Base-by-base conservation (phyloP, 2,888 invertebrate genomes). In the Drosophila setosimentum region DNA sequence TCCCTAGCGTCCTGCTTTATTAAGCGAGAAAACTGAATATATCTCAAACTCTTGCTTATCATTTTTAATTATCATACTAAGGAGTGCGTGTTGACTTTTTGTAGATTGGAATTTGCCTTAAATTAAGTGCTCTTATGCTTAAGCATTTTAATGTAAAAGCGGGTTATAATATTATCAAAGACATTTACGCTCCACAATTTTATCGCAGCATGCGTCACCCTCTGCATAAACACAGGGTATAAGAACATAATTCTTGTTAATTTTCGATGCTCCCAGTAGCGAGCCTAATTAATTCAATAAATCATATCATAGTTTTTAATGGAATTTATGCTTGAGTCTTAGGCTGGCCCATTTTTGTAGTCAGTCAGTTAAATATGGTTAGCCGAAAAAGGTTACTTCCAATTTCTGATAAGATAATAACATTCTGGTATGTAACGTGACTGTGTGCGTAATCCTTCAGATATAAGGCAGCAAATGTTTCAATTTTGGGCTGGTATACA, bases 371-470 rank as follows among this genome's bases (percentile, higher is more conserved):
- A 11, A 18, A 8, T 58, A 45, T 61, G 37, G 42, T 66, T 53
- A 27, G 42, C 24, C 24, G 6, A 60, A 57, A 60, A 53, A 27
- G 32, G 13, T 59, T 62, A 62, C 54, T 58, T 60, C 55, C 30
- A 60, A 32, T 72, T 62, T 27, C 16, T 27, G 69, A 79, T 76
- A 58, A 79, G 80, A 79, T 69, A 78, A 68, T 49, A 54, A 33
- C 32, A 7, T 4, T 27, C 11, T 10, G 35, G 3, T 18, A 27
- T 11, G 21, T 24, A 21, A 16, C 4, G 16, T 16, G 16, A 13
- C 2, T 1, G n/a, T 37, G 4, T 37, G 30, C 30, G 13, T 18
- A 24, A 7, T 21, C 37, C 11, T 5, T 55, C 21, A 16, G 4
- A 29, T 58, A 62, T 40, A 40, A 62, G 16, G 8, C 7, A 27